These are phyloP conservation scores for Anguilla marmorata DNA, from an alignment of 2,797 vertebrate species.

Conservation along the genomic window DNA sequence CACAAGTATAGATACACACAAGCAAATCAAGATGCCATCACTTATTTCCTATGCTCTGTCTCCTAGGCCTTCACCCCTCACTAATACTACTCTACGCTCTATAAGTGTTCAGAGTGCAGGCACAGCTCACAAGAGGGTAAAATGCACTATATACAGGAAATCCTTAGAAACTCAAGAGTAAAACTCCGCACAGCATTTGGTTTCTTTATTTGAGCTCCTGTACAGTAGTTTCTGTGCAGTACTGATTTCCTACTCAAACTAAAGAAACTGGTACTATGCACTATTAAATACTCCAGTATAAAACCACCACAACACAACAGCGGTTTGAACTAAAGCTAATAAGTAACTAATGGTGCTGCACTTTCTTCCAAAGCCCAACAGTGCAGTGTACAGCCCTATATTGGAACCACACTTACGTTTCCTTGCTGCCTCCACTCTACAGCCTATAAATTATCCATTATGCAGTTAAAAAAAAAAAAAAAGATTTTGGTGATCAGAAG, in stretches of 20 bases:
- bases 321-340: background rate
- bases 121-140: background rate
- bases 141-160: background rate
- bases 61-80: background rate
- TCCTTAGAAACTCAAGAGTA: background rate
- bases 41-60: background rate
- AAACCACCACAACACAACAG: background rate
- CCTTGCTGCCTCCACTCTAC: background rate
- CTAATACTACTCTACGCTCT: background rate
- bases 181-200: background rate
- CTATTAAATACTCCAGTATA: background rate
- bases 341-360: background rate
- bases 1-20: background rate
- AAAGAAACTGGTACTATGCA: background rate
- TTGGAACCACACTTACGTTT: conserved; percentile 9
- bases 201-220: background rate
- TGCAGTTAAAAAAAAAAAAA: background rate
- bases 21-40: background rate
- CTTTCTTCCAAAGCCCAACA: background rate
- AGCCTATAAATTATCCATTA: conserved; percentile 17
- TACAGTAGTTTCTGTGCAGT: background rate
- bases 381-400: too few species aligned
- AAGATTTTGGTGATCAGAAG: background rate
- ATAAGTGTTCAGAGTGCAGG: background rate
- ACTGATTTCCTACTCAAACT: background rate